These are phyloP conservation scores for Myotis davidii DNA, from an alignment of 2,113 vertebrate species.

Conservation along the genomic window DNA sequence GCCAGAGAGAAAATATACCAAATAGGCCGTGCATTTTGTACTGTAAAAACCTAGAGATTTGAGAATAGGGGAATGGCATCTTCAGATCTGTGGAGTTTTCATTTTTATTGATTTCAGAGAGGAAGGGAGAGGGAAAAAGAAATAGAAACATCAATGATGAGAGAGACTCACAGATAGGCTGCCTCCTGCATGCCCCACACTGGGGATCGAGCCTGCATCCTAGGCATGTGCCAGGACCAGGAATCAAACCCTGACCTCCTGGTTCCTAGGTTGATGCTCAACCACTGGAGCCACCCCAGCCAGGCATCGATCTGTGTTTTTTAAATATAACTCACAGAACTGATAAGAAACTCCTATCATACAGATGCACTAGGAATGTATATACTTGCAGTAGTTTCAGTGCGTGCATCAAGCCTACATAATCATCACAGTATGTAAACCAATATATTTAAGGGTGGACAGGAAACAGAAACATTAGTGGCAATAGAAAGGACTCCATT, in stretches of 20 bases:
- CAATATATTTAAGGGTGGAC: neutral
- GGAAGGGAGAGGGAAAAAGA: too few relatives aligned
- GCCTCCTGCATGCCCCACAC: too few relatives aligned
- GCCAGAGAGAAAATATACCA: neutral
- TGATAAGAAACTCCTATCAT: neutral
- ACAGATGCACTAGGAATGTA: neutral
- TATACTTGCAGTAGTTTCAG: neutral
- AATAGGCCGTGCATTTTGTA: too few relatives aligned
- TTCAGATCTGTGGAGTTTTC: neutral
- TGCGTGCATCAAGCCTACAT: neutral
- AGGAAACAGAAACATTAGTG: slow-evolving; percentile 34
- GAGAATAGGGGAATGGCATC: neutral
- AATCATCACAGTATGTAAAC: neutral
- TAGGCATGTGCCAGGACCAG: too few relatives aligned
- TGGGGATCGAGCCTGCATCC: too few relatives aligned
- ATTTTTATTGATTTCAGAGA: too few relatives aligned
- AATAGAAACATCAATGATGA: too few relatives aligned
- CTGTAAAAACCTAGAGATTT: neutral
- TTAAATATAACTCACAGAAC: slow-evolving; percentile 20
- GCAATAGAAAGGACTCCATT: neutral
- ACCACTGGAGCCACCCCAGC: too few relatives aligned
- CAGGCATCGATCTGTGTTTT: neutral
- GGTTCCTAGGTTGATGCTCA: too few relatives aligned
- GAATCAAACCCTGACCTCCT: too few relatives aligned
- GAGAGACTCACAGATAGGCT: too few relatives aligned